A percentile compares a stretch with the other conserved stretches of the same genome.
Conservation (phyloP, 2,888 invertebrate genomes). For the Amphipoea lucens region DNA sequence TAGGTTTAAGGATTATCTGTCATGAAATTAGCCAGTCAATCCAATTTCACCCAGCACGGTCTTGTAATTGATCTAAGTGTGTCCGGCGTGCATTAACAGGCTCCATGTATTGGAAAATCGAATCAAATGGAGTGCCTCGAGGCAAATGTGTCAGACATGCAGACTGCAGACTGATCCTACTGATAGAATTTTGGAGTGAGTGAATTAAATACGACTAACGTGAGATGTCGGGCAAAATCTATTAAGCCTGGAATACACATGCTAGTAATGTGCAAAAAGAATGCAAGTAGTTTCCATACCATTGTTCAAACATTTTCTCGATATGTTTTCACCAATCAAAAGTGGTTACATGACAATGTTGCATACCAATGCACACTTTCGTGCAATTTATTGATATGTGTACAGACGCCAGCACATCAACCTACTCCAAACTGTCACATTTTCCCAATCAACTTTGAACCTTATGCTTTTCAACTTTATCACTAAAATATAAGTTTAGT, state of each 20-base stretch:
- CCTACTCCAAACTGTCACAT: too few species aligned
- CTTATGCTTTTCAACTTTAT: too few species aligned
- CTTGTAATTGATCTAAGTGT: constrained; percentile 38
- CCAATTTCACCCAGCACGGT: constrained; percentile 20
- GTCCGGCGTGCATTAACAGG: constrained; percentile 33
- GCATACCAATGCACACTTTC: not conserved
- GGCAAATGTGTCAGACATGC: constrained; percentile 19
- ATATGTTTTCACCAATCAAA: not conserved
- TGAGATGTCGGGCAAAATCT: not conserved
- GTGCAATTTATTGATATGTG: not conserved
- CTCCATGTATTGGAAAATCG: constrained; percentile 48
- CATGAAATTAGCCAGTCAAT: constrained; percentile 26
- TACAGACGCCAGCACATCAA: too few species aligned
- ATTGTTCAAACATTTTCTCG: not conserved
- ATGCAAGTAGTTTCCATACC: not conserved
- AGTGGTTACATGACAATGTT: too few species aligned
- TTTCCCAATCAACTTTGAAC: too few species aligned
- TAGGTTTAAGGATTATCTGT: not conserved
- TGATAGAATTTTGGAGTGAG: constrained; percentile 10
- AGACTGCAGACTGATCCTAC: constrained; percentile 5
- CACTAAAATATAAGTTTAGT: too few species aligned
- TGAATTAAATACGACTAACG: not conserved
- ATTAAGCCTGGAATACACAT: not conserved
- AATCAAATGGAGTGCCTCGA: constrained; percentile 44
- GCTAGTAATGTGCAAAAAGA: not conserved